phyloP scores from a whole-genome alignment of 2,888 invertebrate species.

The Cephus runcator region DNA sequence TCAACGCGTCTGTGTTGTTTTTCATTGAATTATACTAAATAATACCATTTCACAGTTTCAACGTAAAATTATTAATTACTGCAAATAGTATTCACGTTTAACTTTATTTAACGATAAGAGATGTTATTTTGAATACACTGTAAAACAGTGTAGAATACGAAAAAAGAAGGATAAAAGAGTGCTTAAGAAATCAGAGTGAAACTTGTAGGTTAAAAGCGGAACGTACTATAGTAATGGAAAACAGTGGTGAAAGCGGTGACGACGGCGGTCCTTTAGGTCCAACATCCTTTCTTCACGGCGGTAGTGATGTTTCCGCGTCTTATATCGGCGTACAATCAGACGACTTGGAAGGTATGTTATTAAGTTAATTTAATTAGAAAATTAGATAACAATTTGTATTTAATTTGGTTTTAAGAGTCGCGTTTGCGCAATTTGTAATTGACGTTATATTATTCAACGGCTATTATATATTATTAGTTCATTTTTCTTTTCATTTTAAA shows the following conservation, averaged over 20 bases:
- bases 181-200: background rate
- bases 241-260: conserved; percentile 62
- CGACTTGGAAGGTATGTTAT: conserved; percentile 56
- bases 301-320: conserved; percentile 49
- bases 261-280: conserved; percentile 59
- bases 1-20: background rate
- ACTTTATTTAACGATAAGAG: background rate
- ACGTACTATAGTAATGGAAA: conserved; percentile 48
- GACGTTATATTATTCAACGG: background rate
- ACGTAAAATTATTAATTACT: background rate
- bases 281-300: conserved; percentile 48
- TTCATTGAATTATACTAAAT: background rate
- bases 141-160: background rate
- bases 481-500: background rate
- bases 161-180: background rate
- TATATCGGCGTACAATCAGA: conserved; percentile 62
- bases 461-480: background rate
- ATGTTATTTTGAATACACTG: background rate
- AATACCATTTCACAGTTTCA: background rate
- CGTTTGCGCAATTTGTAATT: background rate
- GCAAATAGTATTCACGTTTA: background rate
- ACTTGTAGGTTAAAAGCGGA: background rate
- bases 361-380: background rate
- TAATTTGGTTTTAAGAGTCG: background rate
- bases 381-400: background rate